Base-by-base conservation (phyloP, 1,140 invertebrate species). In the Drosophila subobscura region DNA sequence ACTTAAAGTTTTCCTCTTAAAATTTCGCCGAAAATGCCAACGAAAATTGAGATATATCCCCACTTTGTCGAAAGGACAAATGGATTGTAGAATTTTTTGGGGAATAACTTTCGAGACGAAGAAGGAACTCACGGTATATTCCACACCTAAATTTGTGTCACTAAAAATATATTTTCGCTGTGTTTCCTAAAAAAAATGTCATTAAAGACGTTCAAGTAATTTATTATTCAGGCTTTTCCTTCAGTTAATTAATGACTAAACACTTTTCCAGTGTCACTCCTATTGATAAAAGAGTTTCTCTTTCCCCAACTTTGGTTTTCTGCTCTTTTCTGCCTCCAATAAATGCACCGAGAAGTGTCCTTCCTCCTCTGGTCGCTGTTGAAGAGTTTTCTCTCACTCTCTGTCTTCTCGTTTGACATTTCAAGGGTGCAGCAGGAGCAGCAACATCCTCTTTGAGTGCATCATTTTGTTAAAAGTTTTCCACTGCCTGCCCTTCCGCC, bases 381-480 rank as follows among this genome's bases (percentile, higher is more conserved):
- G 61, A 55, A 68, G 65, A 67, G 65, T 66, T 33, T 68, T 68
- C 51, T 68, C 65, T 65, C 65, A 8, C 8, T 33, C 8, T 10
- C 3, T 33, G 33, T 12, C 33, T 10, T n/a, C n/a, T n/a, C n/a
- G n/a, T 10, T 20, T 56, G 51, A 68, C 51, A 68, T 68, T 68
- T 68, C 66, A 68, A 68, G 64, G 66, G 52, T 68, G 33, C 33
- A 37, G 12, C 33, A 20, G 16, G 16, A 20, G 16, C 16, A 20
- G 16, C 16, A 37, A 37, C 10, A 12, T 37, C 10, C 10, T 41
- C 51, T 68, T 20, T 44, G 40, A 42, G 42, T 68, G 66, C 64
- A 68, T 68, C 33, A 37, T 37, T 37, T 68, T 56, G 66, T 54
- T 41, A 68, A 68, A 68, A 68, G 44, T 68, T 68, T 68, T 68